Percentiles rank a stretch among this genome's conserved stretches.
Evolutionary conservation across 2,113 vertebrate genomes (phyloP).

Genomic region (Pelusios castaneus): DNA sequence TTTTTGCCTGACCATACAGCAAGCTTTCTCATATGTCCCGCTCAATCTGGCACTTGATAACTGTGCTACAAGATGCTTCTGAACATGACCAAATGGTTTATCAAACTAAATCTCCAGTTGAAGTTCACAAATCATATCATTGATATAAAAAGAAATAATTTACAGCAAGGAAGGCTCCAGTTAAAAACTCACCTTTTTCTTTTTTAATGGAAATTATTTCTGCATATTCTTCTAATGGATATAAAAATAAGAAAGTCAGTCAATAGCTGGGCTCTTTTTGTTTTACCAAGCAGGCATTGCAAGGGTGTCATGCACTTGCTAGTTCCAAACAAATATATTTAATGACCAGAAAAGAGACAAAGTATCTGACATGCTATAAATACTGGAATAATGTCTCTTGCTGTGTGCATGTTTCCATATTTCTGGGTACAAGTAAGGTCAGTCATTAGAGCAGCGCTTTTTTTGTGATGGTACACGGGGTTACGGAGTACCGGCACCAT

Average conservation of each 20-base stretch:
- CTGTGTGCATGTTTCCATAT: neutral
- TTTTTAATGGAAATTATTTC: conserved; percentile 44
- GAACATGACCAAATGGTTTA: neutral
- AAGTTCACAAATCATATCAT: neutral
- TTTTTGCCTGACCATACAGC: neutral
- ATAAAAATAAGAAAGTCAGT: conserved; percentile 11
- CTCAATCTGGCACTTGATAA: neutral
- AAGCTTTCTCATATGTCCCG: neutral
- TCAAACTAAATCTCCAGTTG: neutral
- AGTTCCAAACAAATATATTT: neutral
- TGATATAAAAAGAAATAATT: neutral
- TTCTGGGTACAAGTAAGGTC: neutral
- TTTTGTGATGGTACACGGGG: too few relatives aligned
- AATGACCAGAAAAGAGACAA: neutral
- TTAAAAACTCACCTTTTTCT: conserved; percentile 48
- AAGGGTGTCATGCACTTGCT: neutral
- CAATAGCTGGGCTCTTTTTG: neutral
- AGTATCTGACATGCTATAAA: neutral
- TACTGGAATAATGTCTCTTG: neutral
- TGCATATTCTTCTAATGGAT: conserved; percentile 36
- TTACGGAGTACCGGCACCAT: too few relatives aligned
- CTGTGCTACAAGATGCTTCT: neutral
- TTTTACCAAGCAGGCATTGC: neutral
- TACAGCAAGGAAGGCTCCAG: neutral
- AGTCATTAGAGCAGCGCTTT: too few relatives aligned